Base-by-base conservation (phyloP, 2,797 vertebrate genomes). In the Moxostoma hubbsi region DNA sequence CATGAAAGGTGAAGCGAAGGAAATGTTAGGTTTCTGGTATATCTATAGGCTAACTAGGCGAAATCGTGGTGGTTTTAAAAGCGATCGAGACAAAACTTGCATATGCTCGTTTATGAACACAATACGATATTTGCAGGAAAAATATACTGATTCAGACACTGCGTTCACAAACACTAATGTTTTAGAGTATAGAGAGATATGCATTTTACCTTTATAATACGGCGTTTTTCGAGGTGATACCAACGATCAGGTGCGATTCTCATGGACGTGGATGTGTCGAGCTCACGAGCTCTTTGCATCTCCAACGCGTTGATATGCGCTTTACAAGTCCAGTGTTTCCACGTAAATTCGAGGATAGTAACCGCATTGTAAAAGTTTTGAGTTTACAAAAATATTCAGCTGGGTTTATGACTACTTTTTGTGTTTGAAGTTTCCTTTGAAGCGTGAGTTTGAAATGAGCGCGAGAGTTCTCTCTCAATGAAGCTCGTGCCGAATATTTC, bases 381-480 rank as follows among this genome's bases (percentile, higher is more conserved):
- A 36, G 36, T 36, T 36, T 36, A 36, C 36, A 36, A 36, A 24
- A 16, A 61, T 49, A 6, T 12, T 12, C 18, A 43, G 24, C 9
- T 13, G n/a, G n/a, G 12, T 36, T 13, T 49, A 43, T 12, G 9
- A 18, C 13, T 64, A 77, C 64, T 76, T 76, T 55, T 9, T 57
- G 9, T 58, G 6, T 16, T 18, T 77, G 6, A 13, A 50, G 18
- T 4, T 24, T 24, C 24, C 24, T 24, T 24, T 24, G 24, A 24
- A 24, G 24, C 75, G 13, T 10, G 50, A n/a, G 13, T 47, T 7
- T 59, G 13, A 77, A 68, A 50, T 58, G 64, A 77, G 63, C 45
- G 10, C 10, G 54, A 36, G 36, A 36, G 36, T 36, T 36, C 36
- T 36, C 36, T 36, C 36, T 36, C 36, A 36, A 4, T 36, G 36